These are phyloP conservation scores for Trematomus bernacchii DNA, from an alignment of 2,797 vertebrate genomes.

Conservation along the genomic window DNA sequence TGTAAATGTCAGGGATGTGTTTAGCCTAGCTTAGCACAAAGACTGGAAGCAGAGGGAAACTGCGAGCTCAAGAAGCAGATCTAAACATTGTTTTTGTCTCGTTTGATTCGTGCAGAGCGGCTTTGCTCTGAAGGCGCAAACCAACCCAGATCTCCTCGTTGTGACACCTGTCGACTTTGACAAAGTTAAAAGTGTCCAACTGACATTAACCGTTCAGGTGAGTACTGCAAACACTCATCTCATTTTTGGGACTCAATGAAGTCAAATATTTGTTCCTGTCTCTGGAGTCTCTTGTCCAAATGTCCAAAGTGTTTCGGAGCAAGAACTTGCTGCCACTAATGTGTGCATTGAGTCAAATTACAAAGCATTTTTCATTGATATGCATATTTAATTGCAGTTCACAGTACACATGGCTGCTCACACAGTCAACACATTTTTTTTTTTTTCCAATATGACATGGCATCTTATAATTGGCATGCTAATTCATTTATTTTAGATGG, in stretches of 20 bases:
- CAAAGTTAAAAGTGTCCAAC: conserved; percentile 42
- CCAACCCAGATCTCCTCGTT: conserved; percentile 59
- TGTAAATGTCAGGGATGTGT: not conserved
- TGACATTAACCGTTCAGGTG: conserved; percentile 75
- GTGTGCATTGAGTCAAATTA: no score
- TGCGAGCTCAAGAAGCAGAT: not conserved
- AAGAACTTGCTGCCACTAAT: no score
- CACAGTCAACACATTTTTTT: no score
- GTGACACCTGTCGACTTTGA: conserved; percentile 71
- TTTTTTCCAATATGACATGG: no score
- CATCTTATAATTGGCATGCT: no score
- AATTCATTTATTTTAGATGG: no score
- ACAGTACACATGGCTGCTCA: no score
- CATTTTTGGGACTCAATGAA: not conserved
- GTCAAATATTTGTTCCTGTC: not conserved
- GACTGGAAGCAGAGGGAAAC: not conserved
- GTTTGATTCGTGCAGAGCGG: conserved; percentile 59
- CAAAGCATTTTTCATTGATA: no score
- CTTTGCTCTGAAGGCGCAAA: conserved; percentile 50
- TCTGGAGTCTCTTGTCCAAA: no score
- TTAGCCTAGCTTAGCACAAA: not conserved
- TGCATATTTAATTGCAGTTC: no score
- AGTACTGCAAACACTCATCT: conserved; percentile 31
- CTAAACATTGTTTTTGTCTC: not conserved
- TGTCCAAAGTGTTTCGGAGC: no score